These are phyloP conservation scores for Apodemia mormo DNA, from an alignment of 2,888 invertebrate genomes.

Conservation along the genomic window DNA sequence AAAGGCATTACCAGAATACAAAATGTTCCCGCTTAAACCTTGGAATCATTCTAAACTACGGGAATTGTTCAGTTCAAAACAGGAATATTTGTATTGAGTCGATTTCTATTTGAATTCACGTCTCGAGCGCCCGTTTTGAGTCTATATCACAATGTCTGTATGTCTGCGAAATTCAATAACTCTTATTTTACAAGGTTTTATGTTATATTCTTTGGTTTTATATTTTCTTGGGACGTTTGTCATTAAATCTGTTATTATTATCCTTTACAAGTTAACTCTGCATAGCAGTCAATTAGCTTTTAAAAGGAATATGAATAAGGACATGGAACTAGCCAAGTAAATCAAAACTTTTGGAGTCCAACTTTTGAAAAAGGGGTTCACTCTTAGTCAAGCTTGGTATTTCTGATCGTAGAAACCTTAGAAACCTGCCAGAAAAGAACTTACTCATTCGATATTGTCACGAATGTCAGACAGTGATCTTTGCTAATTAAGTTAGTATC, in stretches of 20 bases:
- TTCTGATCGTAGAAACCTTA: too few species aligned
- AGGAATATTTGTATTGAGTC: conserved; percentile 15
- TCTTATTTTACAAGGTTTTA: conserved; percentile 7
- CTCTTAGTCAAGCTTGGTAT: too few species aligned
- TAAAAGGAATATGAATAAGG: too few species aligned
- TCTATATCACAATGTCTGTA: conserved; percentile 12
- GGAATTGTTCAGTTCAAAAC: neutral
- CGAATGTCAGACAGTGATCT: too few species aligned
- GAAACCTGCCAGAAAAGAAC: too few species aligned
- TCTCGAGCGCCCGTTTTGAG: conserved; percentile 9
- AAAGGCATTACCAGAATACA: neutral
- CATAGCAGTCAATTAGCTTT: too few species aligned
- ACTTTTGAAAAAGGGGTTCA: too few species aligned
- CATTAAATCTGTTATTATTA: neutral
- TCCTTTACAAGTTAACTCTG: too few species aligned
- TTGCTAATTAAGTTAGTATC: too few species aligned
- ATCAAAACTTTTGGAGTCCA: too few species aligned
- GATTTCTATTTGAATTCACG: neutral
- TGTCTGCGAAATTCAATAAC: neutral
- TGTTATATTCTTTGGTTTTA: neutral
- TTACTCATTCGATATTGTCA: too few species aligned
- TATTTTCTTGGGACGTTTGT: neutral
- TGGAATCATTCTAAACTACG: neutral
- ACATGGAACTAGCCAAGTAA: too few species aligned
- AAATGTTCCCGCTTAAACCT: neutral